Evolutionary conservation across 2,888 invertebrate genomes (phyloP).

Genomic region (Hirtodrosophila histrioides): DNA sequence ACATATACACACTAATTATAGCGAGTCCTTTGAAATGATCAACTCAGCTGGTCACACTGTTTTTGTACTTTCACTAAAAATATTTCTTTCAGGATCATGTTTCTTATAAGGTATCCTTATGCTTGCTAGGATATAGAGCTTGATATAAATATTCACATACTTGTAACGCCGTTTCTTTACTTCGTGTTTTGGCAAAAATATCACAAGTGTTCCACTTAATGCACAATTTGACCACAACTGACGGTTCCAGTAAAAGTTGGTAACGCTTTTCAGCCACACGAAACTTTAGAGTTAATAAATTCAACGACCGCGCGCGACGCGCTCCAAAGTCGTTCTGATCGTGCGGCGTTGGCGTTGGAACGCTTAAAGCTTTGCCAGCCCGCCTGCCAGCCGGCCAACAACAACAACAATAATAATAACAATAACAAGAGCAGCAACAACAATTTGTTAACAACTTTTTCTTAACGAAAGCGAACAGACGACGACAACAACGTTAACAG

Average conservation of each 20-base stretch:
- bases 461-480: slow-evolving; percentile 61
- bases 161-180: slow-evolving; percentile 19
- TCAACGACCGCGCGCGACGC: slow-evolving; percentile 76
- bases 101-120: background rate
- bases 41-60: background rate
- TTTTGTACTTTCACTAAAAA: background rate
- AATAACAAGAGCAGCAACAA: slow-evolving; percentile 45
- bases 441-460: slow-evolving; percentile 72
- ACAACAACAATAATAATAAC: slow-evolving; percentile 34
- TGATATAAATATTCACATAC: slow-evolving; percentile 29
- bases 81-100: background rate
- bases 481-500: slow-evolving; percentile 13
- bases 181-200: slow-evolving; percentile 3
- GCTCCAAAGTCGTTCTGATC: slow-evolving; percentile 82
- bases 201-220: slow-evolving; percentile 38
- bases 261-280: slow-evolving; percentile 15
- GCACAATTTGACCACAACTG: slow-evolving; percentile 21
- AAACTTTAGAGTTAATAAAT: slow-evolving; percentile 36
- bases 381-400: slow-evolving; percentile 47
- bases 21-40: too few species aligned
- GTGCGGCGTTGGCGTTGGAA: slow-evolving; percentile 62
- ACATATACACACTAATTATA: too few species aligned
- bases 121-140: too few species aligned
- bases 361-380: slow-evolving; percentile 76
- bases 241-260: slow-evolving; percentile 18